Evolutionary conservation across 2,797 vertebrate genomes (phyloP), one percentile per base, ranked within the genome.

Genomic region (Gallinago nigripennis): DNA sequence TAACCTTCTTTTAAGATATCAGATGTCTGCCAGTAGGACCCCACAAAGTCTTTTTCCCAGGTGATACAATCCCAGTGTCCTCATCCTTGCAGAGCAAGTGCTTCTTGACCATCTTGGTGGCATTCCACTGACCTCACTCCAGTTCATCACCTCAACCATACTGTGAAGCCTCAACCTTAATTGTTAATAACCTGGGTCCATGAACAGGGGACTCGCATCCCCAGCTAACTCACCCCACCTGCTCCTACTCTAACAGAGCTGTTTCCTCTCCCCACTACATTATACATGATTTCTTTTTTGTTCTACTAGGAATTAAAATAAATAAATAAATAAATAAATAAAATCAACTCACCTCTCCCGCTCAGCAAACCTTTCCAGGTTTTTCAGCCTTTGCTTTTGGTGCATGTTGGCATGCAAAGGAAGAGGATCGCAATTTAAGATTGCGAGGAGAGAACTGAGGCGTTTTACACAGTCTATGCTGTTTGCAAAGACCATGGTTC

Each of bases 321-420:
- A 81, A 71, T 33, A 43, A 43, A 14, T 37, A 12, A 37, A 23
- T 0, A 75, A 15, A 23, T 0, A 75, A 15, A 92, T 91, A 85
- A 82, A 82, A 71, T 45, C 20, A 72, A 95, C 98, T 98, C 95
- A 99, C 99, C 98, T 99, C 46, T 99, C 98, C 82, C 98, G 97
- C 76, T 98, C 98, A 10, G 99, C 99, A 96, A 99, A 99, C 58
- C 98, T 97, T 96, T 99, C 99, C 97, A 99, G 97, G 96, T 99
- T 99, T 97, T 99, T 99, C 71, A 99, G 97, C 33, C 99, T 98
- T 95, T 99, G 99, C 91, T 99, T 99, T 98, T 99, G 99, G 96
- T 99, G 99, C 99, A 99, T 99, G 97, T 99, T 99, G 63, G 99
- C 99, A 1, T 99, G 99, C 33, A 99, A 98, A 48, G 99, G 98